Evolutionary conservation across 1,140 invertebrate species (phyloP).

Genomic region (Rhysida immarginata): DNA sequence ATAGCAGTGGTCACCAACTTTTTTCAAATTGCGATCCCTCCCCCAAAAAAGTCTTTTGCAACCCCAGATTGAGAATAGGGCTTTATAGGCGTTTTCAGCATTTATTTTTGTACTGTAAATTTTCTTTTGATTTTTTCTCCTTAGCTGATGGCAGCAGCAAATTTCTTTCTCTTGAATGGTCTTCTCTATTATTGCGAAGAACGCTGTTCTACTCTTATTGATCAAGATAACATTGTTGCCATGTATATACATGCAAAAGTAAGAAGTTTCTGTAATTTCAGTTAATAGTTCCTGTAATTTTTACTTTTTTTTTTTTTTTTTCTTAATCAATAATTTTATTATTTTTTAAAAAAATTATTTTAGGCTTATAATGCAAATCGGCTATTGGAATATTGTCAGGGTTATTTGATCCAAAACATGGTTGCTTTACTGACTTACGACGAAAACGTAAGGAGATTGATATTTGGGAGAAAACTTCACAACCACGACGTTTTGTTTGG

Average conservation of each 20-base stretch:
- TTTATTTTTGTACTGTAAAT: neutral
- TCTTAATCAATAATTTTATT: too few species aligned
- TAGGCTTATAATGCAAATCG: constrained; percentile 74
- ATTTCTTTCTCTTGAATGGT: constrained; percentile 78
- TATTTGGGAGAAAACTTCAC: constrained; percentile 75
- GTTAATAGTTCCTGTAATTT: too few species aligned
- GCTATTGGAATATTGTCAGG: constrained; percentile 75
- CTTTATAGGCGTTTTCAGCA: too few species aligned
- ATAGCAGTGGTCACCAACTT: too few species aligned
- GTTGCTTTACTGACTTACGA: constrained; percentile 79
- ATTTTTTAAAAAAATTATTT: neutral
- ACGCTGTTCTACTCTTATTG: constrained; percentile 62
- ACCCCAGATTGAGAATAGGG: too few species aligned
- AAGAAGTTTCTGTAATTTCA: constrained; percentile 12
- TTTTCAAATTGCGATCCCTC: too few species aligned
- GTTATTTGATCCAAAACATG: constrained; percentile 82
- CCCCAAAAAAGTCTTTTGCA: too few species aligned
- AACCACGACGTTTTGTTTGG: constrained; percentile 77
- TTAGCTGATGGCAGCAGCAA: constrained; percentile 67
- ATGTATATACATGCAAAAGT: constrained; percentile 89
- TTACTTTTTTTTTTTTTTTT: constrained; percentile 10
- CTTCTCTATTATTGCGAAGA: constrained; percentile 69
- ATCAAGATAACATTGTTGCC: constrained; percentile 74
- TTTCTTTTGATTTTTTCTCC: constrained; percentile 9
- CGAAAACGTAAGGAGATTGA: constrained; percentile 68